Conservation (phyloP, 2,113 vertebrate species). For the Anser cygnoides region DNA sequence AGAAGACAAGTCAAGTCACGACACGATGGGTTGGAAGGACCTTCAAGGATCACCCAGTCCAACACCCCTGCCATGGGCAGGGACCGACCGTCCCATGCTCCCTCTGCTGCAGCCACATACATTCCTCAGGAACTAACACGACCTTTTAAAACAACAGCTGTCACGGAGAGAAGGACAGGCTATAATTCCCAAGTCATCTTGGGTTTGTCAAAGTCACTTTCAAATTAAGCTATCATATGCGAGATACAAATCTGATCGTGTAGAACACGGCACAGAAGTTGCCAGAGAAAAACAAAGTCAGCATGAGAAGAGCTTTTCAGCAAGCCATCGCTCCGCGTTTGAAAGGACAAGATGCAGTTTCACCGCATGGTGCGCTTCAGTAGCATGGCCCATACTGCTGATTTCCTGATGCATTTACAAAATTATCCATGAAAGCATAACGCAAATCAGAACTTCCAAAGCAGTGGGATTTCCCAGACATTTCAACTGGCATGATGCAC, state of each 20-base stretch:
- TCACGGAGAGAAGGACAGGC: background rate
- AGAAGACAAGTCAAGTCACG: background rate
- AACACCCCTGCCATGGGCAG: too few species aligned
- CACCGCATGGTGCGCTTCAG: background rate
- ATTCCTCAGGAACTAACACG: background rate
- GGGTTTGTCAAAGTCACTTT: background rate
- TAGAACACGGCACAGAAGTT: background rate
- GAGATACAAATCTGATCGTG: background rate
- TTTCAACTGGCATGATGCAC: accelerated
- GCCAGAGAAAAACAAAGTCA: background rate
- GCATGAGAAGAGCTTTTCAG: background rate
- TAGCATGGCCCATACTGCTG: accelerated
- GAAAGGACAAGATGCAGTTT: background rate
- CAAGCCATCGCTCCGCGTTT: background rate
- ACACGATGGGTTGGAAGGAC: too few species aligned
- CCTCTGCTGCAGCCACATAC: background rate
- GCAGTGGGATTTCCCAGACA: background rate
- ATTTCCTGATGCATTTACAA: background rate
- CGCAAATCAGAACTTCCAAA: background rate
- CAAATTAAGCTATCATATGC: background rate
- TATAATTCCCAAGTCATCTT: background rate
- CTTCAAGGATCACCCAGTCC: too few species aligned
- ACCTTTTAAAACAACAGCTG: background rate
- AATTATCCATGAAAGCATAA: accelerated
- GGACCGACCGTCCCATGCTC: background rate